Conservation (phyloP, 2,888 invertebrate genomes). For the Zelleria hepariella region DNA sequence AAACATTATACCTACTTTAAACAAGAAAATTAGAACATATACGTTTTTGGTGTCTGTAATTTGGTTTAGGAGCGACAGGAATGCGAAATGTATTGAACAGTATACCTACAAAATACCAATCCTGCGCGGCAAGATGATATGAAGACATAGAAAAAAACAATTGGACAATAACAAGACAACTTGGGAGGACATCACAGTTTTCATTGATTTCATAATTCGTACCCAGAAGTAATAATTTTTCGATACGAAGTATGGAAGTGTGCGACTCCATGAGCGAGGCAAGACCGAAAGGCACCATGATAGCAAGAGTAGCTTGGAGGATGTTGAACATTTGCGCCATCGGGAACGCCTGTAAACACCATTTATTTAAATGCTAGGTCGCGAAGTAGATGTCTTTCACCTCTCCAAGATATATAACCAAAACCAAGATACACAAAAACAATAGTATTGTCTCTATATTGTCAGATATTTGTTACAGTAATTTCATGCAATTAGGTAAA, state of each 20-base stretch:
- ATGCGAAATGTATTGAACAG: too few relatives aligned
- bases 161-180: background rate
- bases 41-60: too few relatives aligned
- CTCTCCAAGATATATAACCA: background rate
- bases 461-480: too few relatives aligned
- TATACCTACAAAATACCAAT: background rate
- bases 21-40: too few relatives aligned
- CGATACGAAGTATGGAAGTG: slow-evolving; percentile 71
- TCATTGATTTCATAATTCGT: slow-evolving; percentile 47
- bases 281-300: slow-evolving; percentile 67
- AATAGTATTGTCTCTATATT: background rate
- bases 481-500: too few relatives aligned
- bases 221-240: slow-evolving; percentile 69
- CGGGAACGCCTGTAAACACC: slow-evolving; percentile 74
- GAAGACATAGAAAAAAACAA: background rate
- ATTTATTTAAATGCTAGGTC: background rate
- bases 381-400: background rate
- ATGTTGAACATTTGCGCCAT: slow-evolving; percentile 82
- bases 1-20: too few relatives aligned
- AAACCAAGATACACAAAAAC: background rate
- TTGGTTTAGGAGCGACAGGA: too few relatives aligned
- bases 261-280: slow-evolving; percentile 69
- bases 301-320: slow-evolving; percentile 74
- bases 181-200: background rate
- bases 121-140: background rate